Percentiles rank a stretch among this genome's conserved stretches.
Conservation (phyloP, 1,140 invertebrate genomes). For the Pseudoatta argentina region DNA sequence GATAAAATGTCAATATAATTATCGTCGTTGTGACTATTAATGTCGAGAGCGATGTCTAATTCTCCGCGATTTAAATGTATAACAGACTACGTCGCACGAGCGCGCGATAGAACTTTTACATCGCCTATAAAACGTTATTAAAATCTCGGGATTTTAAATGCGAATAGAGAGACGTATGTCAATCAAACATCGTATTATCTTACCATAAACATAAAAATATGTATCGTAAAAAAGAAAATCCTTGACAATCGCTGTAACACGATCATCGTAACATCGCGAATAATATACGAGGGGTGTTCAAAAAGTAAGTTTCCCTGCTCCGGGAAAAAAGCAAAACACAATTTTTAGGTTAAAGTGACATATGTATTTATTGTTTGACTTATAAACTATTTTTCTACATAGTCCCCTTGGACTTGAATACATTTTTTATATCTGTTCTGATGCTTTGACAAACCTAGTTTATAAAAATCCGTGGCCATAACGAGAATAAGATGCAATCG, state of each 20-base stretch:
- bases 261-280: background rate
- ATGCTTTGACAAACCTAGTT: no score
- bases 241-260: background rate
- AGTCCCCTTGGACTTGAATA: no score
- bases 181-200: background rate
- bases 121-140: background rate
- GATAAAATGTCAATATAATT: slow-evolving; percentile 52
- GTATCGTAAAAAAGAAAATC: background rate
- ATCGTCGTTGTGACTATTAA: slow-evolving; percentile 42
- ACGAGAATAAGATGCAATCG: slow-evolving; percentile 1
- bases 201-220: background rate
- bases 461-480: background rate
- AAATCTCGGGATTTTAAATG: background rate
- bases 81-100: background rate
- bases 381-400: no score
- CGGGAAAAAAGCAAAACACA: no score
- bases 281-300: background rate
- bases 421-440: no score
- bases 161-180: background rate
- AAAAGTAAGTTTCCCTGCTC: no score
- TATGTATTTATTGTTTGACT: no score
- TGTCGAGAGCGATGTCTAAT: slow-evolving; percentile 7
- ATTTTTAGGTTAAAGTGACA: no score
- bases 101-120: background rate
- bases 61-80: background rate